Conservation (phyloP, 2,888 invertebrate genomes). For the Ichneumon xanthorius region DNA sequence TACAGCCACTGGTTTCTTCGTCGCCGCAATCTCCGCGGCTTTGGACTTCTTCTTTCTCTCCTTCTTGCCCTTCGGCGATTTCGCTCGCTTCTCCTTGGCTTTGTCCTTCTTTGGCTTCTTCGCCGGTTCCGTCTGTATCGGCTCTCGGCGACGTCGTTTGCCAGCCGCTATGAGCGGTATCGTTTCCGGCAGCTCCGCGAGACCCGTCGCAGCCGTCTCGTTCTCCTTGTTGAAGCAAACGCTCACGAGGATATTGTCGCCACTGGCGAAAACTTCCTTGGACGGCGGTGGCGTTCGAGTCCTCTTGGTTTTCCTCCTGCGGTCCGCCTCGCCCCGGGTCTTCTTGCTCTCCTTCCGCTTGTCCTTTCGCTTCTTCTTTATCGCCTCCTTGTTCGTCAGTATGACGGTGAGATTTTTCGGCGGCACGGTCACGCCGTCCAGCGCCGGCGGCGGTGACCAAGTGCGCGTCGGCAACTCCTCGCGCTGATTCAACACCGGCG, state of each 20-base stretch:
- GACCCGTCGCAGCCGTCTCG: conserved; percentile 66
- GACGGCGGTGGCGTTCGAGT: conserved; percentile 88
- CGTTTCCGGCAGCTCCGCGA: conserved; percentile 80
- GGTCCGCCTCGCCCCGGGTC: conserved; percentile 79
- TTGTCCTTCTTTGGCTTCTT: conserved; percentile 84
- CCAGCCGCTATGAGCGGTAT: conserved; percentile 81
- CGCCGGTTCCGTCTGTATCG: conserved; percentile 78
- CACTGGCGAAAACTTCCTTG: conserved; percentile 96
- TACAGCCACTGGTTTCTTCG: conserved; percentile 92
- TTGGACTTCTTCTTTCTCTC: conserved; percentile 84
- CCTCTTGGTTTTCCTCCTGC: conserved; percentile 84
- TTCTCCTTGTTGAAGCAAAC: conserved; percentile 93
- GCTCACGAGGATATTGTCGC: conserved; percentile 96
- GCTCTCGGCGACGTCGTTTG: conserved; percentile 84
- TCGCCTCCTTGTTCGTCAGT: conserved; percentile 86
- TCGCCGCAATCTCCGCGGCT: conserved; percentile 85
- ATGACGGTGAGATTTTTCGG: conserved; percentile 87
- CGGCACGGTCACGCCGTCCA: conserved; percentile 83
- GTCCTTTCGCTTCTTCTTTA: conserved; percentile 85
- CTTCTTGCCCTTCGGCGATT: conserved; percentile 81
- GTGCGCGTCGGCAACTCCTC: conserved; percentile 72
- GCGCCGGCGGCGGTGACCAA: conserved; percentile 88
- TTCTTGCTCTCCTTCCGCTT: conserved; percentile 85
- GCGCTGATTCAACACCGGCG: conserved; percentile 79
- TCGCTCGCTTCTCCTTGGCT: conserved; percentile 80